These are phyloP conservation scores for Chiroxiphia lanceolata DNA, from an alignment of 2,797 vertebrate species.

Conservation along the genomic window DNA sequence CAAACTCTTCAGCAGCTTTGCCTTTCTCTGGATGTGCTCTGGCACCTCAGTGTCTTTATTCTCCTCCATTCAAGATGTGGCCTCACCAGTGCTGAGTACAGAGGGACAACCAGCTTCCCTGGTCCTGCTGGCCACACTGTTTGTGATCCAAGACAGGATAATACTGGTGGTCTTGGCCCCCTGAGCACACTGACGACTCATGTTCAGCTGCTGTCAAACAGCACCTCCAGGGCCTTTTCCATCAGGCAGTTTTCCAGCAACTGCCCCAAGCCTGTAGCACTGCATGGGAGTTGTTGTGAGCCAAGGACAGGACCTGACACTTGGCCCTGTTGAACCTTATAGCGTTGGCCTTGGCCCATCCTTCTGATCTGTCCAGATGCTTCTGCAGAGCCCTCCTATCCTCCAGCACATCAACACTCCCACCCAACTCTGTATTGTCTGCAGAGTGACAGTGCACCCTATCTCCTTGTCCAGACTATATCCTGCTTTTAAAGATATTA, in stretches of 20 bases:
- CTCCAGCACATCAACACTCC: not conserved
- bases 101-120: not conserved
- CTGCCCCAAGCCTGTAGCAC: too few species aligned
- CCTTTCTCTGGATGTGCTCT: not conserved
- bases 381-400: not conserved
- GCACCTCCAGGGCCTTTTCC: not conserved
- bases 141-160: not conserved
- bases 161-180: fast-evolving
- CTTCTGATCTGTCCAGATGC: not conserved
- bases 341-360: not conserved
- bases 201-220: not conserved
- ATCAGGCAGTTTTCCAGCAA: not conserved
- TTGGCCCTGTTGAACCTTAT: not conserved
- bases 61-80: not conserved
- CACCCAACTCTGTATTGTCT: not conserved
- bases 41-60: not conserved
- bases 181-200: not conserved
- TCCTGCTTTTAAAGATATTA: not conserved
- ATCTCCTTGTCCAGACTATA: not conserved
- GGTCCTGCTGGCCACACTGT: fast-evolving
- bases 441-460: not conserved
- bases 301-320: not conserved
- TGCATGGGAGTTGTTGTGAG: not conserved
- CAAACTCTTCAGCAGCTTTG: not conserved
- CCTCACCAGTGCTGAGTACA: not conserved